Base-by-base conservation (phyloP, 2,113 vertebrate species). In the Sorex araneus region DNA sequence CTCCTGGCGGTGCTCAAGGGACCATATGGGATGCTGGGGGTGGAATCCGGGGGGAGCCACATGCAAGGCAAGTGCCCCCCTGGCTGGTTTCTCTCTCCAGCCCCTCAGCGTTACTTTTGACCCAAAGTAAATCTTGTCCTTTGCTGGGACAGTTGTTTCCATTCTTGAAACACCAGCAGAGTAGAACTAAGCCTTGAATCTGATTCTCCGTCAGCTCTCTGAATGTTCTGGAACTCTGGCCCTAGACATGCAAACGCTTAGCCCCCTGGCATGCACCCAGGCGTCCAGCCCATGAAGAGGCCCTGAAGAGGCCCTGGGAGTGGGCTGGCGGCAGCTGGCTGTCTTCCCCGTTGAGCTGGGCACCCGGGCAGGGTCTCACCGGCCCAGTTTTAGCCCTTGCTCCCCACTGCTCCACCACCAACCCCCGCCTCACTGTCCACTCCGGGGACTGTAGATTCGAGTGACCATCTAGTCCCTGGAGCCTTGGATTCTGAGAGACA, bases 171-270 rank as follows among this genome's bases (percentile, higher is more conserved):
- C 74, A n/a, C 13, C 30, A 64, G 80, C 80, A 30, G 34, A 73
- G 12, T 64, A 60, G 16, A 76, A 30, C 36, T 45, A 67, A 88
- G 66, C 84, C 78, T 75, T 50, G 47, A 50, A 10, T 92, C 71
- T 69, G 47, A 66, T 75, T 79, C 50, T 93, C 74, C 34, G 82
- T 85, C 45, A 40, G 32, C 69, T 36, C 76, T 92, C 88, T 81
- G 57, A 93, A 83, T 88, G 88, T 90, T 70, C 32, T 11, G 86
- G 34, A 90, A 69, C 40, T 74, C 36, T 25, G 75, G n/a, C 92
- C 40, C n/a, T 75, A 18, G 84, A 95, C 87, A 92, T 82, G 71
- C 73, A 82, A 34, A 64, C 71, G 32, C 87, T 74, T 50, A 82
- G 67, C 19, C 13, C 36, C 19, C 47, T 47, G 84, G 60, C n/a